Evolutionary conservation across 2,797 vertebrate genomes (phyloP), one percentile per base, ranked within the genome.

Genomic region (Liasis olivaceus): DNA sequence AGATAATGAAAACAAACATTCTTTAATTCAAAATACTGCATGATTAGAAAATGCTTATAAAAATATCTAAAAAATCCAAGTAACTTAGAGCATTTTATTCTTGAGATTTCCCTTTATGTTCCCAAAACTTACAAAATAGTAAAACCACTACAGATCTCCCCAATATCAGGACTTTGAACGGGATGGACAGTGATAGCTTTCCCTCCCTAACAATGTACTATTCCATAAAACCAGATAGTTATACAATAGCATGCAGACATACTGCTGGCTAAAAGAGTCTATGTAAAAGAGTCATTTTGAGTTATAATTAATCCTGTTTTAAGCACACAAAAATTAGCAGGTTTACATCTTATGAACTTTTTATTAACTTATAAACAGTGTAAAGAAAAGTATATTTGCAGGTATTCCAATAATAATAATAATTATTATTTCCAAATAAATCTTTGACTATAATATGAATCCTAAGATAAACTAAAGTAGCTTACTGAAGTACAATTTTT

Each of bases 11-110:
- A 62, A 89, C 2, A 92, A 92, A 77, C 90, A 90, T 42, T 22
- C 28, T 90, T 92, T 63, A 84, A 93, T 90, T 64, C 92, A 51
- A 20, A n/a, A 94, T 42, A 85, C 22, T 92, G 28, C 20, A 47
- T 88, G 60, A 90, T 90, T 85, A 85, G 63, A 2, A 12, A 0
- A 31, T 0, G 56, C 89, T 91, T 89, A 69, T 14, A 87, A 93
- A 85, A 91, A 81, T 42, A 95, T 31, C 60, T 92, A 26, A 28
- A 86, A 93, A 59, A 69, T 81, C 24, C 12, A 24, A 92, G 31
- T 64, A 90, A 90, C 90, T 64, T 22, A 90, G 14, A 47, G 56
- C 2, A 42, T 14, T 31, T n/a, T 92, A 63, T 58, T 90, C 26
- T 85, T 93, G 54, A 51, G 17, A 69, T 36, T 13, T 86, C 11